Evolutionary conservation across 2,113 vertebrate genomes (phyloP).

Genomic region (Hydropotes inermis): DNA sequence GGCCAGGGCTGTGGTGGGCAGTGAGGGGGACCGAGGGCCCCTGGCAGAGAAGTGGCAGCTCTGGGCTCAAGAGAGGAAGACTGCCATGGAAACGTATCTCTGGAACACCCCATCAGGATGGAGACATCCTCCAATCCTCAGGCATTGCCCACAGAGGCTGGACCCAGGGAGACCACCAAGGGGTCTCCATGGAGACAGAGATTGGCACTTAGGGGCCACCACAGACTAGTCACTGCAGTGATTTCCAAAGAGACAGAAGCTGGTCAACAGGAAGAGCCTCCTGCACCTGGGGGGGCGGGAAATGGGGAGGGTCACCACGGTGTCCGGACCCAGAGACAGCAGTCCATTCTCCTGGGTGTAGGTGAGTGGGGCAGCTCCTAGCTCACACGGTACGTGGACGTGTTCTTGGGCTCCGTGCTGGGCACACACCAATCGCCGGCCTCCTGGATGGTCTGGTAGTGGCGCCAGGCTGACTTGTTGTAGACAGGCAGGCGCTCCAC

Average conservation of each 20-base stretch:
- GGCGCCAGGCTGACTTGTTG: constrained; percentile 94
- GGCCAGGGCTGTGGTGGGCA: not conserved
- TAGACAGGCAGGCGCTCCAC: constrained; percentile 94
- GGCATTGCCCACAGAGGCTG: not conserved
- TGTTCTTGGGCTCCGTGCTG: constrained; percentile 93
- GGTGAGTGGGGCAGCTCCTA: constrained; percentile 64
- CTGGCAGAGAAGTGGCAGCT: not conserved
- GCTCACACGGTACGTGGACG: constrained; percentile 86
- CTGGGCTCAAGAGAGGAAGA: not conserved
- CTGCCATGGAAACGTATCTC: not conserved
- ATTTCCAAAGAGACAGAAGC: constrained; percentile 3
- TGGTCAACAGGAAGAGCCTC: constrained; percentile 13
- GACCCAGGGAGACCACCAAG: not conserved
- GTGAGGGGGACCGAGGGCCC: not conserved
- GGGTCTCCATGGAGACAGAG: not conserved
- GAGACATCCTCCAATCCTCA: not conserved
- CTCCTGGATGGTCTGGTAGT: constrained; percentile 92
- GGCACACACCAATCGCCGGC: constrained; percentile 94
- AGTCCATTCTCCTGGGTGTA: not conserved
- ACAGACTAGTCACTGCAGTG: not conserved
- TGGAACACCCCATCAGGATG: not conserved
- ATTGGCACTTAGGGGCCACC: constrained; percentile 61
- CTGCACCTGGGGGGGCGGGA: not conserved
- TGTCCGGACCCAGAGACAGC: not conserved
- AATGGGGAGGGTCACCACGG: not conserved